A percentile compares a stretch with the other conserved stretches of the same genome.
phyloP scores from a whole-genome alignment of 2,888 invertebrate genomes.

The Tyria jacobaeae region DNA sequence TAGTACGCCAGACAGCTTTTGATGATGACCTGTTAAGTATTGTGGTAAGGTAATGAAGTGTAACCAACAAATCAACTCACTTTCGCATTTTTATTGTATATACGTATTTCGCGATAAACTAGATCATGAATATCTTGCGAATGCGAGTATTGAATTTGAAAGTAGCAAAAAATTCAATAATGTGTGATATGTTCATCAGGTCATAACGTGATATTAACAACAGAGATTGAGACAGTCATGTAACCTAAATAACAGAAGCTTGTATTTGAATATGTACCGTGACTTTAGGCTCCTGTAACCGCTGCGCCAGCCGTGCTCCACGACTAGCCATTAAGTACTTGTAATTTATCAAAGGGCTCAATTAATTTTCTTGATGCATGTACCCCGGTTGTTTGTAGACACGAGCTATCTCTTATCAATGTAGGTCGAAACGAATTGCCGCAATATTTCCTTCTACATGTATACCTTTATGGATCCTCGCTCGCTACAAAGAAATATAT shows the following conservation, averaged over 20 bases:
- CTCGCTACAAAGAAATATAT: no score
- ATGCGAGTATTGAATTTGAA: constrained; percentile 15
- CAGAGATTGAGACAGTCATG: constrained; percentile 13
- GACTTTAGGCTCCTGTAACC: background rate
- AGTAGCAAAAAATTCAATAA: constrained; percentile 15
- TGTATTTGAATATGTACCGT: background rate
- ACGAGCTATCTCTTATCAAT: constrained; percentile 75
- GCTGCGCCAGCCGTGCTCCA: background rate
- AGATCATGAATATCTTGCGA: constrained; percentile 2
- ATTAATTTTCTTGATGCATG: constrained; percentile 58
- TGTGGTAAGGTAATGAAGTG: no score
- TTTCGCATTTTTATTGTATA: no score
- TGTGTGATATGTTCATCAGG: constrained; percentile 8
- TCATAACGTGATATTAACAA: constrained; percentile 10
- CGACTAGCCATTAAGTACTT: background rate
- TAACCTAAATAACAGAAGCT: background rate
- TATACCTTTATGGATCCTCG: constrained; percentile 52
- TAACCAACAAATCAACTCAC: no score
- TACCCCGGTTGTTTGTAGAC: constrained; percentile 62
- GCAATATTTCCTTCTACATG: constrained; percentile 71
- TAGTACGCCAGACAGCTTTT: no score
- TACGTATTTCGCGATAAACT: no score
- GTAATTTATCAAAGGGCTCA: constrained; percentile 42
- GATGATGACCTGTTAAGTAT: no score
- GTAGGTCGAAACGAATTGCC: constrained; percentile 73